These are phyloP conservation scores for Theonella swinhoei DNA, from an alignment of 37 sponge, comb jelly and placozoan genomes.

Conservation along the genomic window DNA sequence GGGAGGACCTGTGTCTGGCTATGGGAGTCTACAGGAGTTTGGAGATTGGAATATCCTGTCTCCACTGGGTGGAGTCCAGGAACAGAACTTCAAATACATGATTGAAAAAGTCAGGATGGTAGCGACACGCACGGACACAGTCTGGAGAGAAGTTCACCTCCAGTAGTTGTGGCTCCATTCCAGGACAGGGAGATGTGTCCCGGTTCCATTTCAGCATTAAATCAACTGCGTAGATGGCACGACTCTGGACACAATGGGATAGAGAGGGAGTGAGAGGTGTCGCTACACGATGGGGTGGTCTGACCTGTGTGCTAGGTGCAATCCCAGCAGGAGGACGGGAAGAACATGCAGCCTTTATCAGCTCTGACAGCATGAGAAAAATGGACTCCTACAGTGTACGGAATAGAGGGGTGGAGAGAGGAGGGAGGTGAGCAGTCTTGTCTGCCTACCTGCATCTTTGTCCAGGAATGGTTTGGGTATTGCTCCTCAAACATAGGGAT, in stretches of 20 bases:
- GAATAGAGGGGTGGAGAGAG: no score
- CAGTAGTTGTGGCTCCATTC: slow-evolving; percentile 74
- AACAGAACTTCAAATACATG: slow-evolving; percentile 81
- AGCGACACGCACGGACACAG: slow-evolving; percentile 81
- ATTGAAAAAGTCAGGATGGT: slow-evolving; percentile 88
- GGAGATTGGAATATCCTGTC: slow-evolving; percentile 15
- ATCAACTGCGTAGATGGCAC: slow-evolving; percentile 90
- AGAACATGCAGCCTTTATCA: slow-evolving; percentile 62
- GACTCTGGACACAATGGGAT: slow-evolving; percentile 41
- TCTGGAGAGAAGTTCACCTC: slow-evolving; percentile 93
- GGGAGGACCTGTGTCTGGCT: no score
- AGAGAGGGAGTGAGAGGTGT: not conserved
- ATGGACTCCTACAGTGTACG: slow-evolving; percentile 29
- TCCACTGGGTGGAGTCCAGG: slow-evolving; percentile 21
- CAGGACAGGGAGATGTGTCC: not conserved
- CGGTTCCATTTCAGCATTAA: slow-evolving; percentile 87
- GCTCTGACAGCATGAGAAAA: slow-evolving; percentile 33
- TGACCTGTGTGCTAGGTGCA: slow-evolving; percentile 49
- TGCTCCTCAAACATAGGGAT: slow-evolving; percentile 82
- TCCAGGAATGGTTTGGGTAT: slow-evolving; percentile 81
- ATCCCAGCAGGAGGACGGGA: slow-evolving; percentile 64
- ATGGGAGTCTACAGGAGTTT: slow-evolving; percentile 4
- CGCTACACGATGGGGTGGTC: not conserved
- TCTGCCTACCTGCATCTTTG: slow-evolving; percentile 48
- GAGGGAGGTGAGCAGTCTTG: not conserved